phyloP scores from a whole-genome alignment of 2,797 vertebrate species.

The Lycodopsis pacificus region DNA sequence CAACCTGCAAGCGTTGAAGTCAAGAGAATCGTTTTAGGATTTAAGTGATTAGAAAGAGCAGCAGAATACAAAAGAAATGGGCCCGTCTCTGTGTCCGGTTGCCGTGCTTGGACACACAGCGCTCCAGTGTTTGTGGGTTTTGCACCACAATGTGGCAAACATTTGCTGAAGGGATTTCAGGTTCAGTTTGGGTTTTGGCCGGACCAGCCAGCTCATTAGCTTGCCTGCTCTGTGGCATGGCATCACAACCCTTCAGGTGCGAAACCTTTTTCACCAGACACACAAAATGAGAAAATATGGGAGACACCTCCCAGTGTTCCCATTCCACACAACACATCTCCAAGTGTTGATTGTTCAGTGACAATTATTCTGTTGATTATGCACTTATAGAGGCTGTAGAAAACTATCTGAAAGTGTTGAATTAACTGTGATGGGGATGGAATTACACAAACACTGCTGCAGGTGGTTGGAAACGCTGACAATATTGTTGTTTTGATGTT shows the following conservation, averaged over 20 bases:
- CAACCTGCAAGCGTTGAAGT: conserved; percentile 33
- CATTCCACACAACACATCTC: conserved; percentile 17
- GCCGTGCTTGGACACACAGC: conserved; percentile 12
- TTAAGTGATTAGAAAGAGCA: conserved; percentile 24
- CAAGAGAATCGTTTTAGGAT: background rate
- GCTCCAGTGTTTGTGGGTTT: conserved; percentile 35
- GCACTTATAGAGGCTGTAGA: conserved; percentile 28
- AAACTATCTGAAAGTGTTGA: conserved; percentile 39
- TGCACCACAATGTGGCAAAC: conserved; percentile 52
- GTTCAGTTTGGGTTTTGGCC: conserved; percentile 36
- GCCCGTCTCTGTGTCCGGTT: background rate
- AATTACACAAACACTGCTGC: conserved; percentile 31
- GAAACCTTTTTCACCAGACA: conserved; percentile 41
- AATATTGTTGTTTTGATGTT: conserved; percentile 16
- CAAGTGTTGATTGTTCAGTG: conserved; percentile 39
- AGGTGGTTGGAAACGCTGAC: conserved; percentile 3
- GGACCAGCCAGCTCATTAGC: conserved; percentile 55
- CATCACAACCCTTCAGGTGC: conserved; percentile 47
- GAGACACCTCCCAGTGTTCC: conserved; percentile 21
- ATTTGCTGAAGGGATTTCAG: conserved; percentile 65
- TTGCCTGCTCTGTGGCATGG: conserved; percentile 35
- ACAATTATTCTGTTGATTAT: conserved; percentile 54
- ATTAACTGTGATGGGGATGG: conserved; percentile 30
- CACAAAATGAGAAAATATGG: background rate
- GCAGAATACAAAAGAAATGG: conserved; percentile 11